Conservation (phyloP, 2,888 invertebrate genomes). For the Rhyacophila evoluta region DNA sequence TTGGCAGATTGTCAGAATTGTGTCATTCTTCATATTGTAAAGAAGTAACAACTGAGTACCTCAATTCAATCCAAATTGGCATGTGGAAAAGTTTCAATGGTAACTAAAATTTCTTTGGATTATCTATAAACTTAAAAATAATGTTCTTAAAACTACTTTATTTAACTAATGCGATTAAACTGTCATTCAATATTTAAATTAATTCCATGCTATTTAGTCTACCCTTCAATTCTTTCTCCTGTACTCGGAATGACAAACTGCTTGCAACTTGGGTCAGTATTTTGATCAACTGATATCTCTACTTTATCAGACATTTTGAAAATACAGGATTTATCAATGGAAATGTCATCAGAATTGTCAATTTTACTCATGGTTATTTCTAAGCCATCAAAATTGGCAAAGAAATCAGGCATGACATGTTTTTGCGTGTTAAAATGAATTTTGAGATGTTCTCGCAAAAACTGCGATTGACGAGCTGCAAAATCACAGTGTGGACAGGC, state of each 20-base stretch:
- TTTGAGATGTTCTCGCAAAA: slow-evolving; percentile 83
- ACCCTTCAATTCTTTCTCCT: slow-evolving; percentile 59
- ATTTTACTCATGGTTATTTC: slow-evolving; percentile 70
- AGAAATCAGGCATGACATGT: slow-evolving; percentile 71
- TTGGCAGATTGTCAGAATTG: slow-evolving; percentile 15
- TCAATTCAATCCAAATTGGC: background rate
- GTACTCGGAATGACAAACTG: slow-evolving; percentile 61
- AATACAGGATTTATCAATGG: slow-evolving; percentile 55
- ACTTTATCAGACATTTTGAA: slow-evolving; percentile 56
- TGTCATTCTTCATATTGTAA: background rate
- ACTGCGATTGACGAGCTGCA: slow-evolving; percentile 79
- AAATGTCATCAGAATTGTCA: slow-evolving; percentile 61
- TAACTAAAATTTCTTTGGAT: slow-evolving; percentile 11
- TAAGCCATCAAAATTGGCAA: slow-evolving; percentile 72
- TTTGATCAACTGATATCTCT: slow-evolving; percentile 49
- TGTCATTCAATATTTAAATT: background rate
- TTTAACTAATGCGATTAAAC: background rate
- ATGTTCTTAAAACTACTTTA: background rate
- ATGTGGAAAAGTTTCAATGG: background rate
- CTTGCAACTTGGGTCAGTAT: slow-evolving; percentile 60
- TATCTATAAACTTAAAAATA: background rate
- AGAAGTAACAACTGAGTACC: background rate
- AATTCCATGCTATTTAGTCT: background rate
- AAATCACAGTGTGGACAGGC: slow-evolving; percentile 87
- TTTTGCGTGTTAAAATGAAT: slow-evolving; percentile 79